Evolutionary conservation across 2,797 vertebrate genomes (phyloP).

Genomic region (Spinus olivaceus): DNA sequence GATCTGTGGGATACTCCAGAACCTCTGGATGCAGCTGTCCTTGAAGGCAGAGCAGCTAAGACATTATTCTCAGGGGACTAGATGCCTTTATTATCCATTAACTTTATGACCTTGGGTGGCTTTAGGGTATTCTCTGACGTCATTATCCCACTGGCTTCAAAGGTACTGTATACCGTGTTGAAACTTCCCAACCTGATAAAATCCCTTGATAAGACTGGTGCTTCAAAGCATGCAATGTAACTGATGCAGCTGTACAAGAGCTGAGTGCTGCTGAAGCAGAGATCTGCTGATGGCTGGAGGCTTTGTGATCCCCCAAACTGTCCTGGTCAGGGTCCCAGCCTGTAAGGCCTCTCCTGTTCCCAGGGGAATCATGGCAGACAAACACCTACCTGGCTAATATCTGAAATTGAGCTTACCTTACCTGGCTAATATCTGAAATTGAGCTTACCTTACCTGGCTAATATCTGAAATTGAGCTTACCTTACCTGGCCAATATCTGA

Average conservation of each 20-base stretch:
- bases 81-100: slow-evolving; percentile 48
- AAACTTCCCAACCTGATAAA: slow-evolving; percentile 40
- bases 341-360: neutral
- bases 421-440: neutral
- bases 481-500: neutral
- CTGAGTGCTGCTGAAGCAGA: neutral
- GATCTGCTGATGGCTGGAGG: neutral
- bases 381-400: neutral
- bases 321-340: neutral
- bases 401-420: neutral
- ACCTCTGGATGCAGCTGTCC: neutral
- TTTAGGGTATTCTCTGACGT: slow-evolving; percentile 7
- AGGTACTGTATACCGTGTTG: slow-evolving; percentile 17
- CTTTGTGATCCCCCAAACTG: neutral
- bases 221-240: neutral
- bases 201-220: slow-evolving; percentile 2
- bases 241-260: neutral
- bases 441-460: neutral
- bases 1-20: neutral
- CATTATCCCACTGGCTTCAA: slow-evolving; percentile 17
- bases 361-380: neutral
- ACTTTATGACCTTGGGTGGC: slow-evolving; percentile 31
- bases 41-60: neutral
- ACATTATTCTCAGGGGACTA: neutral
- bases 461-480: neutral